phyloP scores from a whole-genome alignment of 2,113 vertebrate species.

The Naja naja region DNA sequence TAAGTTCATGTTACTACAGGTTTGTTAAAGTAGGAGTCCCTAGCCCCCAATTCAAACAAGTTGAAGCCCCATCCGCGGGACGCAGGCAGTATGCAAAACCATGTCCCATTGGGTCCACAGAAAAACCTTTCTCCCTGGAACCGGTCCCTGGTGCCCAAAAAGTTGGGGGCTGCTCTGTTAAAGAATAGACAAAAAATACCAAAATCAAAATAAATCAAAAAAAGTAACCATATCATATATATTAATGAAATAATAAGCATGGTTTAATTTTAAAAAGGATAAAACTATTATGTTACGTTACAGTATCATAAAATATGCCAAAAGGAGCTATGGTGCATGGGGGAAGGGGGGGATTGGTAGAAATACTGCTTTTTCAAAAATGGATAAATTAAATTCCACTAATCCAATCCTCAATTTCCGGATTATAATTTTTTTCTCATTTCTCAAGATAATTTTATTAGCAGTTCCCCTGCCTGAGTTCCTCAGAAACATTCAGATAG shows the following conservation, averaged over 20 bases:
- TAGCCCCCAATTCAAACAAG: background rate
- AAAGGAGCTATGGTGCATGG: background rate
- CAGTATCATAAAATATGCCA: background rate
- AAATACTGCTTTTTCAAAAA: background rate
- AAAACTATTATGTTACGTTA: background rate
- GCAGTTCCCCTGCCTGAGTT: background rate
- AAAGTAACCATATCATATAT: background rate
- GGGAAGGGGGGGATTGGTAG: background rate
- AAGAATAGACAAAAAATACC: background rate
- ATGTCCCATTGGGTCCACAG: rapidly evolving
- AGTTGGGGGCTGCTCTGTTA: background rate
- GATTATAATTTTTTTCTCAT: background rate
- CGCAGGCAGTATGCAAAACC: too few relatives aligned
- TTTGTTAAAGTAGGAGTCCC: background rate
- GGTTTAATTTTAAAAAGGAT: background rate
- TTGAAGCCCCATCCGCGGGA: background rate
- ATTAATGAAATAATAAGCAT: background rate
- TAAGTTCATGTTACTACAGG: too few relatives aligned
- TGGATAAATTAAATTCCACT: background rate
- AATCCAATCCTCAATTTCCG: background rate
- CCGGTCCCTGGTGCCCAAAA: background rate
- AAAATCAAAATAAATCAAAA: background rate
- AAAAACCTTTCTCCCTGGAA: background rate
- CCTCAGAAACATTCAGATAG: background rate
- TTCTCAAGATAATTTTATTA: background rate